phyloP scores from a whole-genome alignment of 2,888 invertebrate genomes.

The Drosophila seclusa region DNA sequence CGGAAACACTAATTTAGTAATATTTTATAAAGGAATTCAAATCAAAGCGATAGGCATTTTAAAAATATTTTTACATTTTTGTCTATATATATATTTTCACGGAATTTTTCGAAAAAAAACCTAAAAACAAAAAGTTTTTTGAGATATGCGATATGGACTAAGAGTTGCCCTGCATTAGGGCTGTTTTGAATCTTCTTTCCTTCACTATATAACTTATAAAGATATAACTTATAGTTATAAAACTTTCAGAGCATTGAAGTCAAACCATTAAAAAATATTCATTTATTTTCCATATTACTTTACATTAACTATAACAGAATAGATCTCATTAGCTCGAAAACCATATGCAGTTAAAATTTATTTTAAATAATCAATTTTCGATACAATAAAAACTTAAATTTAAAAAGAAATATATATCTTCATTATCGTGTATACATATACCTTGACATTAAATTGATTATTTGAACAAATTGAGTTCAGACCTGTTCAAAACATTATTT shows the following conservation, averaged over 20 bases:
- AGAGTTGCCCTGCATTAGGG: not conserved
- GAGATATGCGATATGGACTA: not conserved
- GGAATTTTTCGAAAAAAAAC: not conserved
- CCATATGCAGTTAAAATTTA: not conserved
- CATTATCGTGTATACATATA: not conserved
- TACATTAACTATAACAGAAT: too few species aligned
- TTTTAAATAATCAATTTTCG: not conserved
- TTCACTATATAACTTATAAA: not conserved
- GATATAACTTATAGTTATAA: not conserved
- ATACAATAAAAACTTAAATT: not conserved
- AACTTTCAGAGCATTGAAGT: too few species aligned
- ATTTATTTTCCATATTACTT: too few species aligned
- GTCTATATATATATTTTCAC: not conserved
- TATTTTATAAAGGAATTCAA: not conserved
- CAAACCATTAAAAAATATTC: too few species aligned
- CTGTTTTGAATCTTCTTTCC: not conserved
- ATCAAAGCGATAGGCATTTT: not conserved
- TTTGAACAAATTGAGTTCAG: not conserved
- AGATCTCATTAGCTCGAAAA: not conserved
- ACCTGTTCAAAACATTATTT: not conserved
- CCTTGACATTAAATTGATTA: not conserved
- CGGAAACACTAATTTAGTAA: conserved; percentile 22
- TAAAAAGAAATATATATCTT: not conserved
- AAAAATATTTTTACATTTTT: too few species aligned
- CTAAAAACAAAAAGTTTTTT: not conserved